phyloP scores from a whole-genome alignment of 2,113 vertebrate genomes.

The Nycticorax nycticorax region DNA sequence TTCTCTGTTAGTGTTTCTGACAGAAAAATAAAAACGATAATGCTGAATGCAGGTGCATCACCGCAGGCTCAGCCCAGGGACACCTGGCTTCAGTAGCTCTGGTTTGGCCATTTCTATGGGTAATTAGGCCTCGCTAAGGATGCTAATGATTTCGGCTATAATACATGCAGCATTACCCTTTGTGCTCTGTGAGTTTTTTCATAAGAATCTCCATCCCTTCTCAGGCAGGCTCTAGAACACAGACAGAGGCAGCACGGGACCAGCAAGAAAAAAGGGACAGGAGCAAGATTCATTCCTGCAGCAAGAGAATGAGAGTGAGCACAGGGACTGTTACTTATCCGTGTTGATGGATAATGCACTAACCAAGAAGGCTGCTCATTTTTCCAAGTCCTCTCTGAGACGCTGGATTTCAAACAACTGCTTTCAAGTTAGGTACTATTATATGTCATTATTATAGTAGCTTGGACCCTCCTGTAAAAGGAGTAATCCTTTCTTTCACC shows the following conservation, averaged over 20 bases:
- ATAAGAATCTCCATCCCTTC: not conserved
- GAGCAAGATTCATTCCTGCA: not conserved
- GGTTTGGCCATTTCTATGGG: not conserved
- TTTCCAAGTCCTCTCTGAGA: not conserved
- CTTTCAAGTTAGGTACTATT: not conserved
- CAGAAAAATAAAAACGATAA: not conserved
- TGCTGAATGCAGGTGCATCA: not conserved
- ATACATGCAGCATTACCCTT: not conserved
- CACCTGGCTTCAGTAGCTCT: not conserved
- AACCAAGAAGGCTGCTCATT: not conserved
- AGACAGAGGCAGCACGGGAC: not conserved
- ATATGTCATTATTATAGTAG: not conserved
- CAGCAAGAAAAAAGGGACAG: not conserved
- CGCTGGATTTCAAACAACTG: not conserved
- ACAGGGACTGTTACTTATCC: not conserved
- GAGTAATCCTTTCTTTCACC: not conserved
- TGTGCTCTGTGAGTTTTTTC: fast-evolving
- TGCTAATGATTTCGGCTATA: not conserved
- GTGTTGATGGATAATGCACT: not conserved
- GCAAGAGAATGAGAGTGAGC: not conserved
- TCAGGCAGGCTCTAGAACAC: not conserved
- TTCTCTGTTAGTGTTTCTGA: not conserved
- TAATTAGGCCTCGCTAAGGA: not conserved
- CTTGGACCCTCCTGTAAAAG: not conserved
- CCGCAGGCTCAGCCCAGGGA: not conserved